Conservation (phyloP, 1,140 invertebrate genomes). For the Achatina immaculata region DNA sequence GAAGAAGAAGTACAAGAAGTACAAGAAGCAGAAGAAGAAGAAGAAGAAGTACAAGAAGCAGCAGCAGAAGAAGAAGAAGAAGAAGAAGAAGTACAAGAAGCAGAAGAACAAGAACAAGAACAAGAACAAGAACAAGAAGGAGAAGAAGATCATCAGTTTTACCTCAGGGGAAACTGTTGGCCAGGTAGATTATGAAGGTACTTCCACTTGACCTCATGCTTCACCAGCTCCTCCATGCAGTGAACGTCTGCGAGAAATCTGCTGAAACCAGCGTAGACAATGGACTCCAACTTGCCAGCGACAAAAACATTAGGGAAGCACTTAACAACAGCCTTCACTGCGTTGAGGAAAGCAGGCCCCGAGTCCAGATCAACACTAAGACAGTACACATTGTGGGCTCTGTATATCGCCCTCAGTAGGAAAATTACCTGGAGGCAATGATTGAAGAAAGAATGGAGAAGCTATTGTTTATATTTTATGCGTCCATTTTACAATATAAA, state of each 20-base stretch:
- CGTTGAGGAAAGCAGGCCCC: conserved; percentile 37
- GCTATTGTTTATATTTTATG: too few relatives aligned
- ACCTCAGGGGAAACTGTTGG: conserved; percentile 60
- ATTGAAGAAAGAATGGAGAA: too few relatives aligned
- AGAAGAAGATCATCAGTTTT: too few relatives aligned
- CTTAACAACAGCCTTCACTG: conserved; percentile 45
- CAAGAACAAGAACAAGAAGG: too few relatives aligned
- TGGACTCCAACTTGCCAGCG: conserved; percentile 45
- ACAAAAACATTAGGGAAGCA: conserved; percentile 67
- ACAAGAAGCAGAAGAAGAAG: too few relatives aligned
- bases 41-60: too few relatives aligned
- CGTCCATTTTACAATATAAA: too few relatives aligned
- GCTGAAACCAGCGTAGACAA: conserved; percentile 52
- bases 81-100: too few relatives aligned
- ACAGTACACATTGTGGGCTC: conserved; percentile 66
- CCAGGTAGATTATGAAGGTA: conserved; percentile 65
- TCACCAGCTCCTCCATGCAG: conserved; percentile 58
- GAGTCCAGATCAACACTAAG: conserved; percentile 63
- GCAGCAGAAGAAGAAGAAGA: too few relatives aligned
- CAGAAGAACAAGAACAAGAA: too few relatives aligned
- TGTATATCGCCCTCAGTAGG: conserved; percentile 61
- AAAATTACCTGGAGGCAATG: conserved; percentile 6
- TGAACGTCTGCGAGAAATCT: conserved; percentile 59
- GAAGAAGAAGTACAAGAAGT: too few relatives aligned
- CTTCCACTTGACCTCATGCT: conserved; percentile 46